A percentile compares a stretch with the other conserved stretches of the same genome.
These are phyloP conservation scores for Halocaridina rubra DNA, from an alignment of 2,888 invertebrate species.

Conservation along the genomic window DNA sequence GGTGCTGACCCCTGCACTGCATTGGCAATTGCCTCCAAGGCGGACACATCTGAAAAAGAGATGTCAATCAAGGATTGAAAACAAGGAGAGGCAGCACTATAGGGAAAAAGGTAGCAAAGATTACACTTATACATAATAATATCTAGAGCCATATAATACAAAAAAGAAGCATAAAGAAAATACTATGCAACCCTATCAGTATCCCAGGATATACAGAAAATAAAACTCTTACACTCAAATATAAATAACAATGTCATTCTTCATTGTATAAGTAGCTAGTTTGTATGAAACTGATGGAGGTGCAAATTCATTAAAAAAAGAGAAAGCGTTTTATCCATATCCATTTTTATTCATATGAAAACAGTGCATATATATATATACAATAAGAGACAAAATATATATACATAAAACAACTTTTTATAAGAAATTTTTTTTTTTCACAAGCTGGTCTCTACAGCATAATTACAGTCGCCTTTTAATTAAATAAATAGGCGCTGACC, in stretches of 20 bases:
- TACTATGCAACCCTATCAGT: neutral
- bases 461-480: too few relatives aligned
- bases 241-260: too few relatives aligned
- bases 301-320: too few relatives aligned
- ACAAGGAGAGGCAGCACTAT: constrained; percentile 41
- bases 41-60: constrained; percentile 64
- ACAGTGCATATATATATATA: constrained; percentile 46
- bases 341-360: constrained; percentile 54
- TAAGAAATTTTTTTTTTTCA: too few relatives aligned
- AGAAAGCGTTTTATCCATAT: constrained; percentile 19
- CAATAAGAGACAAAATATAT: constrained; percentile 47
- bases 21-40: constrained; percentile 61
- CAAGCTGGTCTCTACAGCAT: too few relatives aligned
- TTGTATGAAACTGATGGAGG: too few relatives aligned
- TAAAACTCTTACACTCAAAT: too few relatives aligned
- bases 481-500: constrained; percentile 50
- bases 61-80: too few relatives aligned
- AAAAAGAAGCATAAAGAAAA: too few relatives aligned
- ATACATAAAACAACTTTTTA: constrained; percentile 50
- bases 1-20: constrained; percentile 60
- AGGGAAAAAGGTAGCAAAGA: too few relatives aligned
- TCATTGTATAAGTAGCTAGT: too few relatives aligned
- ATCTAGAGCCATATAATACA: constrained; percentile 15
- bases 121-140: constrained; percentile 53
- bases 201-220: neutral